Conservation (phyloP, 1,140 invertebrate species). For the Matsumurasca onukii region DNA sequence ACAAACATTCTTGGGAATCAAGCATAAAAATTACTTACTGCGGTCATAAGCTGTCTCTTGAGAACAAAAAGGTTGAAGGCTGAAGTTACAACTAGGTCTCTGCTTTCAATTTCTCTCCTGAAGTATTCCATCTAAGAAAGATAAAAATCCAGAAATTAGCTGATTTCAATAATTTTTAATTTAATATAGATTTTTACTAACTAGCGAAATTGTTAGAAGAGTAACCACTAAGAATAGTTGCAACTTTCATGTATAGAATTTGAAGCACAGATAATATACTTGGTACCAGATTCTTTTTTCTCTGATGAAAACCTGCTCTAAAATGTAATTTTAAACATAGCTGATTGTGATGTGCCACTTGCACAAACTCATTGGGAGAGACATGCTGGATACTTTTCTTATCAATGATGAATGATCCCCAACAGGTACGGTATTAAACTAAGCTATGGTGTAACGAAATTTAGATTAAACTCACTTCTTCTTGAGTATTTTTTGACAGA, state of each 20-base stretch:
- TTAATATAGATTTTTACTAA: not conserved
- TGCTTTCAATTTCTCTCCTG: slow-evolving; percentile 10
- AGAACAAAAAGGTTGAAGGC: slow-evolving; percentile 7
- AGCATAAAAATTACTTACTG: no score
- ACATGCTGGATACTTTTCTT: not conserved
- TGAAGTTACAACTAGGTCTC: not conserved
- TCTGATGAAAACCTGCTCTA: not conserved
- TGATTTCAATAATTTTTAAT: not conserved
- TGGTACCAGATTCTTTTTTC: not conserved
- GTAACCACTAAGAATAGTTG: not conserved
- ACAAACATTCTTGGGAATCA: no score
- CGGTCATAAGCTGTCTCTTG: not conserved
- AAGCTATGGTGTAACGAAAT: not conserved
- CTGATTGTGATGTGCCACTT: not conserved
- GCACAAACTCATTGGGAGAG: not conserved
- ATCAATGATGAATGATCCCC: not conserved
- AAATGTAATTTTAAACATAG: not conserved
- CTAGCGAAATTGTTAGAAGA: not conserved
- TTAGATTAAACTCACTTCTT: not conserved
- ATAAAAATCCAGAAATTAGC: not conserved
- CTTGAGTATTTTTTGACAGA: not conserved
- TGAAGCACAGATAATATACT: not conserved
- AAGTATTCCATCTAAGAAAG: slow-evolving; percentile 7
- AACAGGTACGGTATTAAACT: not conserved
- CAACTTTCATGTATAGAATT: not conserved